Evolutionary conservation across 2,888 invertebrate species (phyloP), one percentile per base, ranked within the genome.

Genomic region (Baccha elongata): DNA sequence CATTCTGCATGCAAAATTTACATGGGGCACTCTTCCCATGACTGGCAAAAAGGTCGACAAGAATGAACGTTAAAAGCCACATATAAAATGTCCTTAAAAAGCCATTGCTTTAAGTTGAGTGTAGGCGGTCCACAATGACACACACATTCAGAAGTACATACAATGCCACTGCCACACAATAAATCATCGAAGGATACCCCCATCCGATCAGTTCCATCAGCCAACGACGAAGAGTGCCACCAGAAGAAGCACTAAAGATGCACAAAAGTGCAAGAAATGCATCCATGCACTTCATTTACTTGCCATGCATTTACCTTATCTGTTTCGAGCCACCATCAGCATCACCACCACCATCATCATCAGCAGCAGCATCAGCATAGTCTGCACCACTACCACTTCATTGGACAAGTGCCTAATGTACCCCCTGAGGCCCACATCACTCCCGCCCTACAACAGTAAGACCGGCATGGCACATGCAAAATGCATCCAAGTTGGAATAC

Each of bases 221-320:
- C 72, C 72, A 83, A 75, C 69, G 62, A 40, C 69, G 67, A 19
- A 29, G 71, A 62, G 60, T 60, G 76, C 48, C 40, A 71, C 55
- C 44, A 60, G 29, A 71, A 55, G 60, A 71, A 74, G 67, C 64
- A 64, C 48, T 64, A 64, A 83, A 83, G 83, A 83, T 76, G 72
- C 83, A 83, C 78, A 76, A 78, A 83, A 83, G 78, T 83, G 83
- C 83, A 83, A 83, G 83, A 83, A 83, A 83, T 83, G 83, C 83
- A 83, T 83, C 53, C 76, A 83, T 78, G 78, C 83, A 83, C 73
- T 83, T 83, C 83, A 83, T 83, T 83, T 83, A 83, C 78, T 83
- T 64, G 83, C 69, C 69, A 74, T 71, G 81, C 81, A 81, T 75
- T 74, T 71, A 64, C 64, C 62, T 83, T 83, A 83, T 83, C 83